A percentile compares a stretch with the other conserved stretches of the same genome.
phyloP scores from a whole-genome alignment of 30 jellyfish, hydroid and myxozoan species.

The Nemopilema nomurai region DNA sequence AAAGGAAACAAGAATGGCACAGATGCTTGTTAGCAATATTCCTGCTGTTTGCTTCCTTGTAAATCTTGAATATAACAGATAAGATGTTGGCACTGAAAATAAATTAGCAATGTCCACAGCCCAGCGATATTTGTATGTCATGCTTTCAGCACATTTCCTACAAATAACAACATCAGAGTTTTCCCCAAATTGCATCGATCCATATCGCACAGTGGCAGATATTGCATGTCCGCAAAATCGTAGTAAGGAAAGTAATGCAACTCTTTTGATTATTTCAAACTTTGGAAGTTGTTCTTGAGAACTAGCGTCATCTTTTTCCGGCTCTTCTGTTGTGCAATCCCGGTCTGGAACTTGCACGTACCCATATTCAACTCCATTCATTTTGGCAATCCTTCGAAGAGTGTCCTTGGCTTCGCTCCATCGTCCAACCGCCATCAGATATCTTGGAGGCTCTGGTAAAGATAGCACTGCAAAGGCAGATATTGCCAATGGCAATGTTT shows the following conservation, averaged over 20 bases:
- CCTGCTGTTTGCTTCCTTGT: not conserved
- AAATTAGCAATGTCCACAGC: not conserved
- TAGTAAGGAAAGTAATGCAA: not conserved
- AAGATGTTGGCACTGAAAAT: not conserved
- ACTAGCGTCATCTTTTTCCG: not conserved
- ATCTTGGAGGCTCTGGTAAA: constrained; percentile 7
- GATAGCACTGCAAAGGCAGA: not conserved
- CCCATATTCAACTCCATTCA: not conserved
- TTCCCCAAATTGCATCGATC: constrained; percentile 23
- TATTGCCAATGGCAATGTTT: not conserved
- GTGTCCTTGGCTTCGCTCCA: not conserved
- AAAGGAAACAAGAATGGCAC: not conserved
- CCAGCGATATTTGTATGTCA: constrained; percentile 2
- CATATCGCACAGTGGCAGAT: not conserved
- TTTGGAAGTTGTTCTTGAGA: not conserved
- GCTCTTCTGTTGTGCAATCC: not conserved
- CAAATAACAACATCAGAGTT: too few species aligned
- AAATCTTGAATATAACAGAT: not conserved
- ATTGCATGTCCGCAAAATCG: not conserved
- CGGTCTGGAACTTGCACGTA: not conserved
- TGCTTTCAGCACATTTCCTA: not conserved
- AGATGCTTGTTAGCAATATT: not conserved
- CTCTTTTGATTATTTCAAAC: not conserved
- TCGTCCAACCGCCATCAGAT: not conserved
- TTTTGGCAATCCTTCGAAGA: constrained; percentile 1